A percentile compares a stretch with the other conserved stretches of the same genome.
Evolutionary conservation across 2,888 invertebrate species (phyloP).

Genomic region (Invenusta paracnida): DNA sequence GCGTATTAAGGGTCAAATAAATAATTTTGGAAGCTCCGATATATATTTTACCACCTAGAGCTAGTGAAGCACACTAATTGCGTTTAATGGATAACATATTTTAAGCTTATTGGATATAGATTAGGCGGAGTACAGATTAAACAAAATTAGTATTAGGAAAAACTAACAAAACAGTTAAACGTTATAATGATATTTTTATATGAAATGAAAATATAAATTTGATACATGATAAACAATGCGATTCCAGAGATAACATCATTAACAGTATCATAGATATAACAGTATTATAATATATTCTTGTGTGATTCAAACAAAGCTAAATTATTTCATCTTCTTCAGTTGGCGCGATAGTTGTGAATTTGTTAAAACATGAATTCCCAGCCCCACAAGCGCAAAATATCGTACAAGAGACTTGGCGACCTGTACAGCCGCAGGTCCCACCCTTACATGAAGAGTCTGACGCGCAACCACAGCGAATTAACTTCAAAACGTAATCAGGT

Average conservation of each 20-base stretch:
- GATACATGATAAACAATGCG: neutral
- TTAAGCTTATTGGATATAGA: neutral
- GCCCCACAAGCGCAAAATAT: neutral
- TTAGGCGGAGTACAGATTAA: neutral
- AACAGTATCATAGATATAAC: no score
- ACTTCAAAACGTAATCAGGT: neutral
- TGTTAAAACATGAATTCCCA: neutral
- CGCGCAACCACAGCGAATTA: neutral
- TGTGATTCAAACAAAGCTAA: neutral
- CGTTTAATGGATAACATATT: no score
- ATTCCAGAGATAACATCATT: no score
- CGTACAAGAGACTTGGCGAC: conserved; percentile 17
- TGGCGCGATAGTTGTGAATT: neutral
- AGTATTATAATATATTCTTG: neutral
- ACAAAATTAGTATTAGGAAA: neutral
- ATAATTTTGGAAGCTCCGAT: neutral
- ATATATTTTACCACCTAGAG: conserved; percentile 3
- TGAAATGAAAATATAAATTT: neutral
- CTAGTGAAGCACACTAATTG: no score
- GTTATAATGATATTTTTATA: neutral
- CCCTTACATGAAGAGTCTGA: neutral
- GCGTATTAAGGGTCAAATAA: neutral
- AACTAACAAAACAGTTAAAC: neutral
- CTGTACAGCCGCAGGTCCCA: neutral
- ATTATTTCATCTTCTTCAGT: neutral